A percentile compares a stretch with the other conserved stretches of the same genome.
Conservation (phyloP, 2,888 invertebrate species). For the Platycnemis pennipes region DNA sequence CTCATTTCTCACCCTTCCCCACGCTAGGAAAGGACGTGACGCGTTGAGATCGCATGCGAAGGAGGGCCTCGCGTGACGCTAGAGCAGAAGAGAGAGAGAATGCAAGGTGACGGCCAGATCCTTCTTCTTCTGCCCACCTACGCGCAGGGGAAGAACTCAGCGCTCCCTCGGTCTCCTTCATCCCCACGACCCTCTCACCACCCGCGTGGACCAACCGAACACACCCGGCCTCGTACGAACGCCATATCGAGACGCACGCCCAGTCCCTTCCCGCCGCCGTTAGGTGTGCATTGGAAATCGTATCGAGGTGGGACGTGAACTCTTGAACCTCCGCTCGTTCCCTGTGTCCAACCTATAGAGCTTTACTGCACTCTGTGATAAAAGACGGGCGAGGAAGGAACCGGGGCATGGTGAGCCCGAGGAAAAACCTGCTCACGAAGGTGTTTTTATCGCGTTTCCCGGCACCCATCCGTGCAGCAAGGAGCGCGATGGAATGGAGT, state of each 20-base stretch:
- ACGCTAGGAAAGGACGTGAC: neutral
- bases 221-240: neutral
- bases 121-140: neutral
- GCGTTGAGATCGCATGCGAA: neutral
- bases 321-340: neutral
- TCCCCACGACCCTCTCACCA: neutral
- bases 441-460: neutral
- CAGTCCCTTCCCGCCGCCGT: neutral
- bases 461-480: neutral
- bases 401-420: neutral
- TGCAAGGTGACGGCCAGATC: neutral
- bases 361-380: slow-evolving; percentile 4
- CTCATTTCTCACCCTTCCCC: too few relatives aligned
- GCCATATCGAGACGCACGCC: neutral
- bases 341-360: slow-evolving; percentile 10
- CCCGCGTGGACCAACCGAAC: neutral
- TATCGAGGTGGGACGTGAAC: neutral
- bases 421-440: neutral
- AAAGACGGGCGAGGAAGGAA: neutral
- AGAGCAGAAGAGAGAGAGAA: too few relatives aligned
- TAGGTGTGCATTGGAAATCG: neutral
- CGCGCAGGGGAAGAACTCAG: neutral
- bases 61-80: neutral
- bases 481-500: slow-evolving; percentile 18
- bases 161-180: neutral